Evolutionary conservation across 2,888 invertebrate genomes (phyloP).

Genomic region (Sinotaia quadrata): DNA sequence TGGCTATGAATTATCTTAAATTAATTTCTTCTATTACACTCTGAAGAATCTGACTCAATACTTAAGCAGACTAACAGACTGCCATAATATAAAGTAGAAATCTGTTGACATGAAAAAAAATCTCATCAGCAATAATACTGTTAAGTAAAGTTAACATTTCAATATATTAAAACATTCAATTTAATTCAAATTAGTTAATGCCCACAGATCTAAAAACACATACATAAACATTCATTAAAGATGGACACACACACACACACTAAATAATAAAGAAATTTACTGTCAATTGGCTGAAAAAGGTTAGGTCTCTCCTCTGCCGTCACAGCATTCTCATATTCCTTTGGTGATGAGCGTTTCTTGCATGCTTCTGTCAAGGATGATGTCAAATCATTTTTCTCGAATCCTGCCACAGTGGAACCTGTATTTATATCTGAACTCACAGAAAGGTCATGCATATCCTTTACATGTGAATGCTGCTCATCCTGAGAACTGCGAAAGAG

Average conservation of each 20-base stretch:
- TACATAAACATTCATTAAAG: neutral
- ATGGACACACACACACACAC: neutral
- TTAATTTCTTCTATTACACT: too few relatives aligned
- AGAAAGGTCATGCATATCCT: conserved; percentile 47
- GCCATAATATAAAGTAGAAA: too few relatives aligned
- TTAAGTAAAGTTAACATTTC: too few relatives aligned
- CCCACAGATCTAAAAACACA: too few relatives aligned
- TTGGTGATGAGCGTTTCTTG: conserved; percentile 18
- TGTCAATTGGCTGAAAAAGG: conserved; percentile 91
- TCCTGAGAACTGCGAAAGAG: conserved; percentile 77
- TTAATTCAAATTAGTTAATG: too few relatives aligned
- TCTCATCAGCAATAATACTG: too few relatives aligned
- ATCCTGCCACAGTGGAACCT: neutral
- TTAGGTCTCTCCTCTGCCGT: conserved; percentile 86
- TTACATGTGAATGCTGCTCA: conserved; percentile 38
- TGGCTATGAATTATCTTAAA: too few relatives aligned
- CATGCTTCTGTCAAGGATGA: neutral
- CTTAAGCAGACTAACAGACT: too few relatives aligned
- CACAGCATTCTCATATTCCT: conserved; percentile 62
- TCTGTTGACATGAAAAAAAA: too few relatives aligned
- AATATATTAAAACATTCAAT: too few relatives aligned
- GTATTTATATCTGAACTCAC: neutral
- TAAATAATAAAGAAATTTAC: conserved; percentile 47
- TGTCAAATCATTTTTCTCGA: neutral
- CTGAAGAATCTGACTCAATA: too few relatives aligned